Base-by-base conservation (phyloP, 2,888 invertebrate genomes). In the Callimorpha dominula region DNA sequence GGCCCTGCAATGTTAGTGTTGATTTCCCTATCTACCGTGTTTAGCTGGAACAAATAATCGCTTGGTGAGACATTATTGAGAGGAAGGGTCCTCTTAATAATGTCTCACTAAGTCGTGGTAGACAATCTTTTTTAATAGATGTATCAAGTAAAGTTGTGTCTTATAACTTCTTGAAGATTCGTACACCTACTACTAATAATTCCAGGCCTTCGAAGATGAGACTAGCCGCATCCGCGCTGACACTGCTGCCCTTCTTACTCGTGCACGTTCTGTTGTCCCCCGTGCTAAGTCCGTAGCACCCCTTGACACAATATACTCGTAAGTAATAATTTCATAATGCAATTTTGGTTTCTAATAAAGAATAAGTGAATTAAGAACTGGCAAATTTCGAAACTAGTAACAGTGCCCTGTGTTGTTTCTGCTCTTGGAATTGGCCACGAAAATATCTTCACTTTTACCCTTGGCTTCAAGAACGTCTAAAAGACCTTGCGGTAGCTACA, bases 121-220 rank as follows among this genome's bases (percentile, higher is more conserved):
- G n/a, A 3, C 17, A 52, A 52, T 52, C 7, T 52, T n/a, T n/a
- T 2, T 8, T 4, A n/a, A n/a, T 46, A 46, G 43, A 46, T 46
- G 43, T 46, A 40, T 6, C 31, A 3, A 40, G n/a, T 5, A 9
- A 60, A 40, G 3, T 20, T 49, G 5, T 20, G 20, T 49, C n/a
- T 62, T 0, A 31, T 42, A 3, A 15, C n/a, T 43, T 20, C n/a
- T 67, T 46, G 43, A 60, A 73, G 66, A 64, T 40, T 40, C n/a
- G 11, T 11, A 52, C 54, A 66, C 42, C 8, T 57, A 14, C 15
- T 52, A 12, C 5, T 6, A 63, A 69, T 71, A 31, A 68, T 92
- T 92, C 15, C 96, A 98, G 98, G 96, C 96, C 84, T 98, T 98
- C 94, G 97, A 98, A 91, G 98, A 98, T 91, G 98, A 98, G 93